phyloP scores from a whole-genome alignment of 2,888 invertebrate species.

The Strigamia transsilvanica region DNA sequence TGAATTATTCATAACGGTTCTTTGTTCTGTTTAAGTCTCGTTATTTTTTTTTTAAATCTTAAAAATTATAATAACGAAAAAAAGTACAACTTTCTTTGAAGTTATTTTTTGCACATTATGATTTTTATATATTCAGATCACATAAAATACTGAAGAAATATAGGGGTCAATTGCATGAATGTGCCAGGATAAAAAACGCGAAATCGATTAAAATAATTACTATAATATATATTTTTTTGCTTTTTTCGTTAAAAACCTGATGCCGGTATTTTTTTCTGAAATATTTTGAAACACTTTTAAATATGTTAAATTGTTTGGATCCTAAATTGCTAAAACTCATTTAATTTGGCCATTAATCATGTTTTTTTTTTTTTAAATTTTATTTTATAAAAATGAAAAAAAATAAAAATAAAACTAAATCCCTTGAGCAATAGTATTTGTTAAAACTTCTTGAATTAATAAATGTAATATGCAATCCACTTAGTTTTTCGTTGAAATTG shows the following conservation, averaged over 20 bases:
- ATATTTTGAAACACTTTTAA: neutral
- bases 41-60: neutral
- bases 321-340: slow-evolving; percentile 20
- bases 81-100: neutral
- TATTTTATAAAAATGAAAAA: neutral
- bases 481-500: neutral
- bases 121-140: slow-evolving; percentile 29
- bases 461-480: neutral
- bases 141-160: slow-evolving; percentile 10
- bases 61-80: neutral
- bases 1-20: slow-evolving; percentile 17
- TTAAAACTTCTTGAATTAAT: neutral
- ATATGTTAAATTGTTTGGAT: neutral
- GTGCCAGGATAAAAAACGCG: neutral
- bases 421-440: neutral
- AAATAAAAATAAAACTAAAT: neutral
- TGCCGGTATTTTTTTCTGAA: neutral
- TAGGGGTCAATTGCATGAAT: slow-evolving; percentile 19
- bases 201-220: no score
- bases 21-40: neutral
- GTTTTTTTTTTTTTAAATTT: neutral
- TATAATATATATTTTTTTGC: no score
- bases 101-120: neutral
- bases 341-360: neutral
- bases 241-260: neutral